These are phyloP conservation scores for Parazoanthus swiftii DNA, from an alignment of 92 coral and sea anemone species.

Conservation along the genomic window DNA sequence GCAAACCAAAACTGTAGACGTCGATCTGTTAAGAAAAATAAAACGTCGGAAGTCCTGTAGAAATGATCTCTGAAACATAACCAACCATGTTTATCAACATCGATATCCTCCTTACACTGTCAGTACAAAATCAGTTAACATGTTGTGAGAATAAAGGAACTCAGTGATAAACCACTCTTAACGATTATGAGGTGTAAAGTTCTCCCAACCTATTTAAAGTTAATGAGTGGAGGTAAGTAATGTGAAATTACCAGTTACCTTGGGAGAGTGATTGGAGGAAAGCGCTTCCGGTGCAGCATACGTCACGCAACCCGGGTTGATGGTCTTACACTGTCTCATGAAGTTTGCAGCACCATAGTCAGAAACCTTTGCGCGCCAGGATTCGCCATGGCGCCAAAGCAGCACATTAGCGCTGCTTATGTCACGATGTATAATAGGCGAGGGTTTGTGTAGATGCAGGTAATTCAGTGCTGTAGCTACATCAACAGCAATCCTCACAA, in stretches of 20 bases:
- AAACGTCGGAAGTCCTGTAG: neutral
- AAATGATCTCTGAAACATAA: neutral
- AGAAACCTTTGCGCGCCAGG: slow-evolving; percentile 92
- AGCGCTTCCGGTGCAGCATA: slow-evolving; percentile 97
- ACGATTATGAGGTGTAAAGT: too few relatives aligned
- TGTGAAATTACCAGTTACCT: slow-evolving; percentile 52
- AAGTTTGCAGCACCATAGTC: slow-evolving; percentile 98
- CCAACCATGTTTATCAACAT: too few relatives aligned
- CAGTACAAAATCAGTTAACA: too few relatives aligned
- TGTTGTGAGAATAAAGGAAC: too few relatives aligned
- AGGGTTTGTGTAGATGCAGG: slow-evolving; percentile 83
- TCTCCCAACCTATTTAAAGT: neutral
- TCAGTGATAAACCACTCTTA: too few relatives aligned
- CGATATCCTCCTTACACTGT: too few relatives aligned
- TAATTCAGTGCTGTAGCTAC: slow-evolving; percentile 87
- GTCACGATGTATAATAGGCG: slow-evolving; percentile 95
- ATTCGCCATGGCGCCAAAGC: slow-evolving; percentile 85
- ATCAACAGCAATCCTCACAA: slow-evolving; percentile 69
- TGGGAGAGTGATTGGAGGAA: slow-evolving; percentile 81
- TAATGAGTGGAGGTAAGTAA: neutral
- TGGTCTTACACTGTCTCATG: slow-evolving; percentile 90
- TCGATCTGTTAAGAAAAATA: slow-evolving; percentile 65
- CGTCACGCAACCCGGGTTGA: slow-evolving; percentile 83
- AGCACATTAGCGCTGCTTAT: slow-evolving; percentile 95
- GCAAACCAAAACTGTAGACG: slow-evolving; percentile 88